Base-by-base conservation (phyloP, 64 coral and sea anemone genomes). In the Cladopsammia gracilis region DNA sequence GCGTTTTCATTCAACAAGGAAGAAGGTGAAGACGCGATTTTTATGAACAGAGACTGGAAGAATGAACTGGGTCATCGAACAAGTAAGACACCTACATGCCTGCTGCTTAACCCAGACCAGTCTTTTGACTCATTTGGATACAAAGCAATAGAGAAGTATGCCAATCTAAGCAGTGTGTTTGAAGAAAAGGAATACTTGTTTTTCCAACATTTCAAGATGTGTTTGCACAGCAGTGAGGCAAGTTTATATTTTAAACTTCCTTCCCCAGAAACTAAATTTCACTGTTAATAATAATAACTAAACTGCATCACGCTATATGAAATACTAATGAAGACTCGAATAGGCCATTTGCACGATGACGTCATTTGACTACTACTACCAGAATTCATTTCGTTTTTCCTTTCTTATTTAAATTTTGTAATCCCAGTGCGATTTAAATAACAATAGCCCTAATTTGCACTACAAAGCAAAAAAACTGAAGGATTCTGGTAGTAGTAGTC, bases 171-270 rank as follows among this genome's bases (percentile, higher is more conserved):
- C n/a, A 60, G 23, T 19, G 19, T 75, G 3, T 53, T 20, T n/a
- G 86, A 89, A 7, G 86, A 75, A 61, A 58, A 75, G 22, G 54
- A n/a, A 26, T 89, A 89, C 54, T 76, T n/a, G 53, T 89, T 64
- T 48, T 89, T 89, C 53, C 70, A 76, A 51, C 46, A 75, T 59
- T 89, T 89, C 52, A 89, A 89, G 72, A 89, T 89, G 86, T 22
- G 19, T 46, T 54, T 89, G 20, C 86, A 89, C 47, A 75, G 61
- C 22, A 34, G 52, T 22, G 60, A 72, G 86, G 86, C 76, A 89
- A 47, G 44, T 8, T 14, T 66, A 34, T 34, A 34, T 34, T 34
- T 34, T 34, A 34, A 34, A 34, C 34, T 34, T 34, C 34, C 34
- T 34, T 34, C 34, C 34, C 34, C 34, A 34, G 34, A 2, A 34